Conservation (phyloP, 2,113 vertebrate species). For the Thunnus maccoyii region DNA sequence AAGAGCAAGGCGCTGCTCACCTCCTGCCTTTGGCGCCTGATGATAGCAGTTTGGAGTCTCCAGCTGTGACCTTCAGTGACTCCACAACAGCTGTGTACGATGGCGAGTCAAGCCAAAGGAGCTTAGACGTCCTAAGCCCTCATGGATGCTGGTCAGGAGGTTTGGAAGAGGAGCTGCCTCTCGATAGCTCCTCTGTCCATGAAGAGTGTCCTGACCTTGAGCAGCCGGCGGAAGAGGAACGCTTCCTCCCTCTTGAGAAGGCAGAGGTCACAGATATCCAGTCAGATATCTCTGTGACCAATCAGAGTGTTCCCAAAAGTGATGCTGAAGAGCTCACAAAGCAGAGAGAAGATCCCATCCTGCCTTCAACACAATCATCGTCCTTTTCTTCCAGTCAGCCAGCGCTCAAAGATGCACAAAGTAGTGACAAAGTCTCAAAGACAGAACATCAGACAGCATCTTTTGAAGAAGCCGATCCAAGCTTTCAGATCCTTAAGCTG, state of each 20-base stretch:
- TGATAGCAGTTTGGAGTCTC: constrained; percentile 19
- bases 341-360: neutral
- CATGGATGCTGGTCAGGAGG: constrained; percentile 64
- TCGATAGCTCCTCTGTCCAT: constrained; percentile 79
- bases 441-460: constrained; percentile 1
- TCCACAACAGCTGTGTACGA: constrained; percentile 46
- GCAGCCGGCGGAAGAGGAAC: neutral
- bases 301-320: constrained; percentile 17
- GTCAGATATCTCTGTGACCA: constrained; percentile 46
- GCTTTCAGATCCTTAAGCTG: constrained; percentile 77
- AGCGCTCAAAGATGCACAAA: neutral
- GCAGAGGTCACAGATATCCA: constrained; percentile 57
- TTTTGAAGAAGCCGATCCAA: constrained; percentile 8
- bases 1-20: constrained; percentile 16
- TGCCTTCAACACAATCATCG: neutral
- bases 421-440: neutral
- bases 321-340: constrained; percentile 18
- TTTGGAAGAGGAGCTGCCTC: constrained; percentile 71
- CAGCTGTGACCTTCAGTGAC: constrained; percentile 32
- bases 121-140: constrained; percentile 49
- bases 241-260: constrained; percentile 20
- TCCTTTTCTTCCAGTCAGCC: constrained; percentile 8
- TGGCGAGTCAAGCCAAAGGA: constrained; percentile 51
- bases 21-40: neutral
- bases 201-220: constrained; percentile 52